These are phyloP conservation scores for Adelges cooleyi DNA, from an alignment of 1,140 invertebrate genomes.

Conservation along the genomic window DNA sequence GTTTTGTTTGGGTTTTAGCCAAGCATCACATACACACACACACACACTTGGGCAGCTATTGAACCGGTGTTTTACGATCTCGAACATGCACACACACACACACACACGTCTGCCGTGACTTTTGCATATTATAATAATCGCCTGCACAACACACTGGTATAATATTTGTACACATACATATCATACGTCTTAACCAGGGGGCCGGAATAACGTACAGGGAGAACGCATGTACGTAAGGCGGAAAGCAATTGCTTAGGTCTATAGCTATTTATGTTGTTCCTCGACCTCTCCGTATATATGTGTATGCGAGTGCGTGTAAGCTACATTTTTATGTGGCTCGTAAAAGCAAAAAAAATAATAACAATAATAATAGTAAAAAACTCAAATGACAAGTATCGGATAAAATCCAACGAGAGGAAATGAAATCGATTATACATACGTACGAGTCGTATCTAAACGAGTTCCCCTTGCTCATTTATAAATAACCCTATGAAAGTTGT, in stretches of 20 bases:
- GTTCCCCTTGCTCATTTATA: too few relatives aligned
- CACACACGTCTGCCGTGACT: not conserved
- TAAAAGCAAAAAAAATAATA: conserved; percentile 21
- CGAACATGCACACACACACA: not conserved
- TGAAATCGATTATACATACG: not conserved
- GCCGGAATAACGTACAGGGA: too few relatives aligned
- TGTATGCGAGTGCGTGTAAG: not conserved
- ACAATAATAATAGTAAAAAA: not conserved
- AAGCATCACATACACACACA: not conserved
- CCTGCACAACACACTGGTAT: too few relatives aligned
- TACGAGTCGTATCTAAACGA: not conserved
- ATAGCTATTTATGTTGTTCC: conserved; percentile 3
- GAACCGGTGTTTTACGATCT: not conserved
- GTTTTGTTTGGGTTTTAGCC: conserved; percentile 22
- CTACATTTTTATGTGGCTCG: conserved; percentile 15
- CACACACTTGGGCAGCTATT: too few relatives aligned
- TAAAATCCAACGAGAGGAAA: not conserved
- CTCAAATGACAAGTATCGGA: conserved; percentile 1
- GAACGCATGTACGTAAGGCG: too few relatives aligned
- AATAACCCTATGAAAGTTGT: too few relatives aligned
- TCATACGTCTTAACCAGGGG: not conserved
- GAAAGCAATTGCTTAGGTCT: too few relatives aligned
- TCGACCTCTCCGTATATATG: too few relatives aligned
- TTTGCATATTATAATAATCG: not conserved
- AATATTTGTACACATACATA: too few relatives aligned